phyloP scores from a whole-genome alignment of 2,888 invertebrate genomes.

The Agrochola lychnidis region DNA sequence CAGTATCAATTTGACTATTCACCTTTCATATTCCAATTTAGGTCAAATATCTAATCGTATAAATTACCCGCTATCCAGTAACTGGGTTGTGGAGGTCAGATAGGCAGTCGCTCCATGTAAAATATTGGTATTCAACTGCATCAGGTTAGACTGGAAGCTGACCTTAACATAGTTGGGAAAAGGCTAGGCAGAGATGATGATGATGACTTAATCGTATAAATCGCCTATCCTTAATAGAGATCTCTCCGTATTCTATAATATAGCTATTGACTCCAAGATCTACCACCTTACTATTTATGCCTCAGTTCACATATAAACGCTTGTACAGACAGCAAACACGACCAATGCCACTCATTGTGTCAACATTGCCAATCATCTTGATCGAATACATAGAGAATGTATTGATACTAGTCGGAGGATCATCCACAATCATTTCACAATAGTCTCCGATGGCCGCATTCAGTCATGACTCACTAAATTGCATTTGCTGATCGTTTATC shows the following conservation, averaged over 20 bases:
- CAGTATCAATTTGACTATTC: not conserved
- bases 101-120: no score
- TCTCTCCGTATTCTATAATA: not conserved
- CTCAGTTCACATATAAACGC: constrained; percentile 2
- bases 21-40: not conserved
- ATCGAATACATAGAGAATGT: constrained; percentile 48
- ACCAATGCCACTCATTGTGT: constrained; percentile 35
- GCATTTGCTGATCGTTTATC: not conserved
- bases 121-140: no score
- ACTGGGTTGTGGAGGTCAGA: no score
- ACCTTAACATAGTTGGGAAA: no score
- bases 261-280: not conserved
- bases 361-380: constrained; percentile 53
- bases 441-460: constrained; percentile 30
- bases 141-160: no score
- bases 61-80: not conserved
- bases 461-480: constrained; percentile 31
- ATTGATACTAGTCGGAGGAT: constrained; percentile 38
- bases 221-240: not conserved
- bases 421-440: constrained; percentile 55
- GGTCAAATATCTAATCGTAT: not conserved
- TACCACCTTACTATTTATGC: not conserved
- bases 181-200: no score
- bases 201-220: not conserved
- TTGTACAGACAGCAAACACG: constrained; percentile 21